Base-by-base conservation (phyloP, 2,797 vertebrate species). In the Ciconia nigra region DNA sequence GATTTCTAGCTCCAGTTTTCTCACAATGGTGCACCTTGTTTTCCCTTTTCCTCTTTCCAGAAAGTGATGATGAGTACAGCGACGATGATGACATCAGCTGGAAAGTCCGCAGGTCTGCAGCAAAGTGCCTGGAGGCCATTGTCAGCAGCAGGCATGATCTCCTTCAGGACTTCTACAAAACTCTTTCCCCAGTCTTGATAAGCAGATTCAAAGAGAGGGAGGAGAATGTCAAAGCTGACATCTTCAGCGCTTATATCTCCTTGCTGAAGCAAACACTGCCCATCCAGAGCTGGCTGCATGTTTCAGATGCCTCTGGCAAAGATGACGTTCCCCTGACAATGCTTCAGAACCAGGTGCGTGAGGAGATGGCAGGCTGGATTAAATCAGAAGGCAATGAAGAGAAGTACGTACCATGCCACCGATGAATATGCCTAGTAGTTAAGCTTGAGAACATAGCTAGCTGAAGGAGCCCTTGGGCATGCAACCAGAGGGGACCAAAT, bases 81-180 rank as follows among this genome's bases (percentile, higher is more conserved):
- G 99, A 99, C 1, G 99, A 99, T 0, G 99, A 99, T 0, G 99
- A 99, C 6, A 98, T 99, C 98, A 99, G 99, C 97, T 99, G 99
- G 99, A 99, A 99, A 89, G 99, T 99, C 33, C 98, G 99, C 2
- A 98, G 99, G 85, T 98, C 99, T 1, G 99, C 99, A 0, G 98
- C 99, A 29, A 99, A 99, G 97, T 99, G 99, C 91, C 94, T 99
- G 97, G 99, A 99, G 46, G 99, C 99, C 5, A 37, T 99, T 63
- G 98, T 99, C 79, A 95, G 97, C 96, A 99, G 98, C 1, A 97
- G 99, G 61, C 98, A 98, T 0, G 99, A 99, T 76, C 98, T 99
- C 67, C 98, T 99, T 28, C 97, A 98, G 35, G 98, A 99, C 55
- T 98, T 99, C 95, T 99, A 99, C 97, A 95, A 97, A 72, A 98